phyloP scores from a whole-genome alignment of 2,113 vertebrate species.

The Bothrops jararaca region DNA sequence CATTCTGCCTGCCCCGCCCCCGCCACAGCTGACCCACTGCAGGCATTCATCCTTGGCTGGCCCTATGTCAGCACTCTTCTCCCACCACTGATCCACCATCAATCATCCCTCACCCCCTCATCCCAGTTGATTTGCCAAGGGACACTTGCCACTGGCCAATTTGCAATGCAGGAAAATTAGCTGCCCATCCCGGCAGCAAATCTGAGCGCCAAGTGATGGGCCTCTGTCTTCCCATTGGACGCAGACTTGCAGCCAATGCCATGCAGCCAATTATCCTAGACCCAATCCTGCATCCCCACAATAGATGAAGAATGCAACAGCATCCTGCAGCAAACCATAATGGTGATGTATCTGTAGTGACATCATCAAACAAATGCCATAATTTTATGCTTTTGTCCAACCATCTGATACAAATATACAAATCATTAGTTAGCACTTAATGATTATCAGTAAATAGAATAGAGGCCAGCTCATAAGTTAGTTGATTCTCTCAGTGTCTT shows the following conservation, averaged over 20 bases:
- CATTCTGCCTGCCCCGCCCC: neutral
- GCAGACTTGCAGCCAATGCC: neutral
- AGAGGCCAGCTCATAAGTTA: neutral
- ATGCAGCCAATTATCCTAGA: neutral
- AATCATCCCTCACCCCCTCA: neutral
- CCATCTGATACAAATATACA: neutral
- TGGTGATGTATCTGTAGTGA: neutral
- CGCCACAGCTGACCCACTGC: neutral
- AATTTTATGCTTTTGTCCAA: neutral
- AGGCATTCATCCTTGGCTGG: neutral
- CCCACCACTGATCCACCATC: neutral
- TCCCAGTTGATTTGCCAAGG: neutral
- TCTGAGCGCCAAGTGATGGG: accelerated
- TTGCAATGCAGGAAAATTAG: neutral
- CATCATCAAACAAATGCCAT: neutral
- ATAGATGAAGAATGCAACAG: neutral
- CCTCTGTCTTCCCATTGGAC: neutral
- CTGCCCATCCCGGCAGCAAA: neutral
- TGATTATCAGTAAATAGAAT: neutral
- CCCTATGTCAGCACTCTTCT: neutral
- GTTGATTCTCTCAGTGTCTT: slow-evolving; percentile 32
- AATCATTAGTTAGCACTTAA: neutral
- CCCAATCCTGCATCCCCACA: neutral
- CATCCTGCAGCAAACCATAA: neutral
- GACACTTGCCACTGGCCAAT: neutral